Conservation (phyloP, 2,113 vertebrate species). For the Pterophyllum scalare region DNA sequence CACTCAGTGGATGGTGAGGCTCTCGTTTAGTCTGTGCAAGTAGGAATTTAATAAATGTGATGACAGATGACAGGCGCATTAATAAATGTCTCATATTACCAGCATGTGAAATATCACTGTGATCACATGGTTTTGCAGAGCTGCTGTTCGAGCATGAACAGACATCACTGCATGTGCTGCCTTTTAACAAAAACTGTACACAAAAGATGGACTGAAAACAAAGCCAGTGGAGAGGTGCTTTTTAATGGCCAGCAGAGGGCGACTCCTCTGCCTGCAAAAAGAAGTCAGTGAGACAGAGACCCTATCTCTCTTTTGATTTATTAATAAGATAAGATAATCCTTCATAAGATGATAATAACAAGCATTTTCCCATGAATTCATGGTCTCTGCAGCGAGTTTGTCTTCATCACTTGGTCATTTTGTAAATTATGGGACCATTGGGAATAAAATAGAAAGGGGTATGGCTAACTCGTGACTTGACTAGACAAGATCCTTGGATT, state of each 20-base stretch:
- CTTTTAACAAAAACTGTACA: not conserved
- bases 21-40: not conserved
- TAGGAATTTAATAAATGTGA: not conserved
- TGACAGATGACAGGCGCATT: not conserved
- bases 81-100: not conserved
- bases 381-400: too few relatives aligned
- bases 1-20: not conserved
- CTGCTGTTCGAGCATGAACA: not conserved
- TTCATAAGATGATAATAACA: too few relatives aligned
- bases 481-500: not conserved
- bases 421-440: too few relatives aligned
- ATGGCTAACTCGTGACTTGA: too few relatives aligned
- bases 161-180: not conserved
- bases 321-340: too few relatives aligned
- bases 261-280: not conserved
- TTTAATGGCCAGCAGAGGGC: accelerated
- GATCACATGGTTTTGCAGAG: not conserved
- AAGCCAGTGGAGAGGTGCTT: not conserved
- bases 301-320: accelerated
- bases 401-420: too few relatives aligned
- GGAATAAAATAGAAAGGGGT: too few relatives aligned
- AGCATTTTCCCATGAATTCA: not conserved
- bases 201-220: accelerated
- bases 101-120: not conserved
- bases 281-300: not conserved